Evolutionary conservation across 2,113 vertebrate genomes (phyloP).

Genomic region (Syngnathus typhle): DNA sequence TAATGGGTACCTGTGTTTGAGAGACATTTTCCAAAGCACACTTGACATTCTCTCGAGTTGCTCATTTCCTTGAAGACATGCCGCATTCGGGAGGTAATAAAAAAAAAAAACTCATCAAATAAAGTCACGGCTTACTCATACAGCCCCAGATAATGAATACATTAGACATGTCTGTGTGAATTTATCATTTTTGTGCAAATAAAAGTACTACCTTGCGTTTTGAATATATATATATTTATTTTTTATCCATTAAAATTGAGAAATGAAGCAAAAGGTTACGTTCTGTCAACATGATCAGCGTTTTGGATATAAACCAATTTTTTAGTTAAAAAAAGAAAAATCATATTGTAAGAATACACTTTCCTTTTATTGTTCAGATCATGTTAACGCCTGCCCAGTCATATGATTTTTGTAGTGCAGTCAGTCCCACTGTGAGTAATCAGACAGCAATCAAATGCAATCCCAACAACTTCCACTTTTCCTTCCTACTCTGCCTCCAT

Average conservation of each 20-base stretch:
- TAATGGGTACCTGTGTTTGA: constrained; percentile 40
- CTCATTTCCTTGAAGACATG: background rate
- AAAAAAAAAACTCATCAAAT: background rate
- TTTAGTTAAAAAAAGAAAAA: too few species aligned
- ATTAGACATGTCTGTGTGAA: too few species aligned
- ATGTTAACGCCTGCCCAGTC: background rate
- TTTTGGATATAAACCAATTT: too few species aligned
- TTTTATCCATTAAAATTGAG: too few species aligned
- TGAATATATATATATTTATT: too few species aligned
- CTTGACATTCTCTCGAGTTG: background rate
- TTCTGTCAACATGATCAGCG: too few species aligned
- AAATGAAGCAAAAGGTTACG: too few species aligned
- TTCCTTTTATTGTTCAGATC: background rate
- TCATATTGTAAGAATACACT: too few species aligned
- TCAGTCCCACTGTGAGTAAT: constrained; percentile 41
- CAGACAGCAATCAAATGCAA: constrained; percentile 51
- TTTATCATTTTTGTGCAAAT: too few species aligned
- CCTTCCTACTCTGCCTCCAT: background rate
- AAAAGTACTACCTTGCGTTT: too few species aligned
- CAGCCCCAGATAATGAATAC: background rate
- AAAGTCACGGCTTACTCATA: background rate
- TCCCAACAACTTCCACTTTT: constrained; percentile 28
- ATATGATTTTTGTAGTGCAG: constrained; percentile 22
- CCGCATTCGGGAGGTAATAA: background rate
- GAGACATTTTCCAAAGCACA: background rate